These are phyloP conservation scores for Troides oblongomaculatus DNA, from an alignment of 2,888 invertebrate species.

Conservation along the genomic window DNA sequence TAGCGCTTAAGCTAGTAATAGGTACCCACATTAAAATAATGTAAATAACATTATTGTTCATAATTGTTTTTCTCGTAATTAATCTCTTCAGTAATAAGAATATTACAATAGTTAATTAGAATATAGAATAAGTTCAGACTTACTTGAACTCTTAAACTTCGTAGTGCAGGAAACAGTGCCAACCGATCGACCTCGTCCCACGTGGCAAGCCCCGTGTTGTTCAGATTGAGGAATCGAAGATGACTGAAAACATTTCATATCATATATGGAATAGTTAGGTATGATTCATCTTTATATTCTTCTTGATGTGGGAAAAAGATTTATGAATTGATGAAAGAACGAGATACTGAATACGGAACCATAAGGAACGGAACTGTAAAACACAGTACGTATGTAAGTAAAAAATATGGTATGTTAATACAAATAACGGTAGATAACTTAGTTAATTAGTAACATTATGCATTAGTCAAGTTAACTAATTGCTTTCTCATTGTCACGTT, in stretches of 20 bases:
- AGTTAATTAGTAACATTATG: too few relatives aligned
- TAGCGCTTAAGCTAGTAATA: too few relatives aligned
- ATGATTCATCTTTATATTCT: too few relatives aligned
- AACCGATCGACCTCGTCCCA: slow-evolving; percentile 95
- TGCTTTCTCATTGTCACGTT: too few relatives aligned
- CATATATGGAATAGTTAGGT: not conserved
- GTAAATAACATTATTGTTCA: too few relatives aligned
- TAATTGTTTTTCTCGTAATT: not conserved
- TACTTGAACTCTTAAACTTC: slow-evolving; percentile 91
- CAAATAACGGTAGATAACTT: not conserved
- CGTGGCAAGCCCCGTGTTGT: slow-evolving; percentile 88
- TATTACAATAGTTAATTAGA: not conserved
- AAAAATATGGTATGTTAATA: not conserved
- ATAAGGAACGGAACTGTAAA: not conserved
- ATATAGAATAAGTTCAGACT: slow-evolving; percentile 35
- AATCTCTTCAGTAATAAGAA: not conserved
- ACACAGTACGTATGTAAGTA: not conserved
- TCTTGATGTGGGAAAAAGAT: not conserved
- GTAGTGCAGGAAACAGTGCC: slow-evolving; percentile 89
- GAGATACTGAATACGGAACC: too few relatives aligned
- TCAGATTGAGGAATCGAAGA: slow-evolving; percentile 90
- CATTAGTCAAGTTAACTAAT: too few relatives aligned
- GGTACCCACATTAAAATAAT: too few relatives aligned
- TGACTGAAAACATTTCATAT: slow-evolving; percentile 61
- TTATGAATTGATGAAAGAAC: not conserved